These are phyloP conservation scores for Probosciger aterrimus DNA, from an alignment of 2,113 vertebrate genomes.

Conservation along the genomic window DNA sequence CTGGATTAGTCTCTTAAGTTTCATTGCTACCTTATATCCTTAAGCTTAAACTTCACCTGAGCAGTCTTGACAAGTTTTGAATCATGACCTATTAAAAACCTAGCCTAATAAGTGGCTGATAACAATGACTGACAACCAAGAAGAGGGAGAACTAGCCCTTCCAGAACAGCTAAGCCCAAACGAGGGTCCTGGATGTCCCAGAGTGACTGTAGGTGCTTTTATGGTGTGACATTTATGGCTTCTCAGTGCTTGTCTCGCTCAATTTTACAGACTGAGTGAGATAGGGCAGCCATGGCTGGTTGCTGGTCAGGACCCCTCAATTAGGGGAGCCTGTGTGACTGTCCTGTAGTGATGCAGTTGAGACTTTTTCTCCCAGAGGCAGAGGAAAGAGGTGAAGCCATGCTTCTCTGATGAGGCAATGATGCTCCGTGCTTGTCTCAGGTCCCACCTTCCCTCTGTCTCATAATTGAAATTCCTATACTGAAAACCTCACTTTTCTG, in stretches of 20 bases:
- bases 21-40: background rate
- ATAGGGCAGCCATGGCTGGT: fast-evolving
- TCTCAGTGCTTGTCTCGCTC: background rate
- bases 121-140: background rate
- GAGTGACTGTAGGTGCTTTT: background rate
- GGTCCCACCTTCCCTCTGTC: background rate
- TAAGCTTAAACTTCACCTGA: background rate
- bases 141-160: background rate
- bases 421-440: background rate
- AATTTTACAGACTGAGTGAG: background rate
- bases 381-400: background rate
- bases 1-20: background rate
- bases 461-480: background rate
- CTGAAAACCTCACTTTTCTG: background rate
- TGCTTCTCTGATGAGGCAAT: background rate
- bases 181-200: background rate
- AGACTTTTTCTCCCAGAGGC: background rate
- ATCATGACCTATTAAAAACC: background rate
- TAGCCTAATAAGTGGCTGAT: background rate
- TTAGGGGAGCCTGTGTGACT: background rate
- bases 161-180: background rate
- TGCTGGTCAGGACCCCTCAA: fast-evolving
- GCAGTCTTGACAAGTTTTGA: background rate
- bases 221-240: background rate
- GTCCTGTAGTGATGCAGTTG: background rate